Base-by-base conservation (phyloP, 2,113 vertebrate genomes). In the Falcunculus frontatus region DNA sequence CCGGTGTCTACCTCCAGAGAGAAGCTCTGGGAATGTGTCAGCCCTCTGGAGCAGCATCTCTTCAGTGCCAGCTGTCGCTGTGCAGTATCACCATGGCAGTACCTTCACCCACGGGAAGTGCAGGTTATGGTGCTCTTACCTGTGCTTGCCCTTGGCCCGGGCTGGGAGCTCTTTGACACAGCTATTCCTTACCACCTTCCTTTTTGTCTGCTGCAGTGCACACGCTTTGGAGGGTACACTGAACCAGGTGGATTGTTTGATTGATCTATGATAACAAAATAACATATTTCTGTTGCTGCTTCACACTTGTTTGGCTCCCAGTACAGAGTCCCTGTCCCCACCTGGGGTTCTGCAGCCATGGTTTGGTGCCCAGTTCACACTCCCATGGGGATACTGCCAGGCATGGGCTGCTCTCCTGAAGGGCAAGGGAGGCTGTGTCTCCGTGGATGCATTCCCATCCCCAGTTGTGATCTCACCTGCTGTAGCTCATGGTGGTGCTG, bases 61-160 rank as follows among this genome's bases (percentile, higher is more conserved):
- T 49, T 15, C 39, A 13, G 0, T 5, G 42, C 1, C 1, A 32
- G 30, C 21, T 32, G 44, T 14, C 35, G 16, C 52, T 8, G 63
- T 10, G n/a, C 62, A 44, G 16, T 3, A 1, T n/a, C 44, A n/a
- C 20, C 2, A 0, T 46, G 47, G 56, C 82, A 60, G 39, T 9
- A n/a, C 56, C 62, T 13, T 9, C 63, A 68, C 13, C 59, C 42
- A 10, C 0, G 21, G 37, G 4, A 29, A 39, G 17, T 3, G 50
- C 46, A 62, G 41, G 26, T 27, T 12, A 1, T 21, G 46, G 9
- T 52, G 56, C 46, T 84, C 27, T 47, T 37, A 1, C 56, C 42
- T 33, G 25, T 6, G 0, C 33, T 13, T 46, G 6, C 27, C 44
- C 50, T 22, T 3, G 0, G 6, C 0, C 0, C 4, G 68, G 25